Percentiles rank a stretch among this genome's conserved stretches.
phyloP scores from a whole-genome alignment of 2,113 vertebrate species.

The Brienomyrus longianalis region DNA sequence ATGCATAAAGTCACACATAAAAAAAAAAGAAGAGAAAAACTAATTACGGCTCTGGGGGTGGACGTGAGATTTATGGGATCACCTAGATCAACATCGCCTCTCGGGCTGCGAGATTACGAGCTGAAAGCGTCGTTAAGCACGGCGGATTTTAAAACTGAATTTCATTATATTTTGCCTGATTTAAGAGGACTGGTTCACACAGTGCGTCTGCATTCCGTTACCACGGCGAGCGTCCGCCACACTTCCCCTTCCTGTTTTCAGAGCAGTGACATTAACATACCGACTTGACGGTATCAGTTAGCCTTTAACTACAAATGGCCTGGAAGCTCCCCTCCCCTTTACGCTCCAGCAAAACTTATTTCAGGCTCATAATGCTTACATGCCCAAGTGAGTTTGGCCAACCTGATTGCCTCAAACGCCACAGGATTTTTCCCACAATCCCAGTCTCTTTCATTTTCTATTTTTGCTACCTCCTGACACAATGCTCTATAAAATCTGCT shows the following conservation, averaged over 20 bases:
- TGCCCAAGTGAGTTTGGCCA: not conserved
- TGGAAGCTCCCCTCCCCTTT: not conserved
- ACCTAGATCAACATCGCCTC: constrained; percentile 25
- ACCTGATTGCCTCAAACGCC: not conserved
- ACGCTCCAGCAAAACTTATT: not conserved
- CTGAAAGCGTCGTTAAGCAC: constrained; percentile 35
- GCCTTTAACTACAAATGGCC: not conserved
- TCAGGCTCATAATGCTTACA: not conserved
- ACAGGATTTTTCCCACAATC: not conserved
- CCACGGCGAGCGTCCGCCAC: not conserved
- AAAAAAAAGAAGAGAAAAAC: not conserved
- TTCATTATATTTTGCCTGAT: not conserved
- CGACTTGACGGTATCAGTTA: not conserved
- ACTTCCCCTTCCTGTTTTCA: not conserved
- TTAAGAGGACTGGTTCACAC: not conserved
- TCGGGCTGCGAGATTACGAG: constrained; percentile 24
- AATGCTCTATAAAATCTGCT: not conserved
- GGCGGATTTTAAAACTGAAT: constrained; percentile 21
- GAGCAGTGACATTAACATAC: not conserved
- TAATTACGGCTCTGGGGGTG: constrained; percentile 31
- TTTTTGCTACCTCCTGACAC: not conserved
- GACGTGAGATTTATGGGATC: constrained; percentile 42
- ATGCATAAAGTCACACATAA: not conserved
- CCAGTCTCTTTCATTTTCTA: not conserved
- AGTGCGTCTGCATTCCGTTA: not conserved